Percentiles rank a stretch among this genome's conserved stretches.
phyloP scores from a whole-genome alignment of 2,113 vertebrate species.

The Pithys albifrons region DNA sequence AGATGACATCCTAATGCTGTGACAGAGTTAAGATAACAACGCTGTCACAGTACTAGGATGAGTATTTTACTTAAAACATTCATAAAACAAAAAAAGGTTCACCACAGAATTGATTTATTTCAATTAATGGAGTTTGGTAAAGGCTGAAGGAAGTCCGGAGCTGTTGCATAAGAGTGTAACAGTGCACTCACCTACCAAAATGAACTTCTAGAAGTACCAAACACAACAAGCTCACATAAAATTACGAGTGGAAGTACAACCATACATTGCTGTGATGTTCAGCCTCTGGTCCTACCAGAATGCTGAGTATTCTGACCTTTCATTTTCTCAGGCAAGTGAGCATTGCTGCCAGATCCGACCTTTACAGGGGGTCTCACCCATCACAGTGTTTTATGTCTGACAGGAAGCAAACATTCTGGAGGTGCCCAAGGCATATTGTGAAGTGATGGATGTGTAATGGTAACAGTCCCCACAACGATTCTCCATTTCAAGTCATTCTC shows the following conservation, averaged over 20 bases:
- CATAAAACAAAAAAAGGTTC: not conserved
- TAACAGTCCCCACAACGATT: not conserved
- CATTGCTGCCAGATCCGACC: conserved; percentile 76
- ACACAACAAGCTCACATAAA: conserved; percentile 23
- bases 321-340: conserved; percentile 79
- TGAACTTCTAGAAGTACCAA: conserved; percentile 55
- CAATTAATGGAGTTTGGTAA: not conserved
- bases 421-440: conserved; percentile 17
- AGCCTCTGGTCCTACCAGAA: conserved; percentile 9
- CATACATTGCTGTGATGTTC: not conserved
- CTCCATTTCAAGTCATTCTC: not conserved
- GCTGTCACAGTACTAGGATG: not conserved
- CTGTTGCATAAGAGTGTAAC: not conserved
- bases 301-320: conserved; percentile 83
- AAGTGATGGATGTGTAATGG: not conserved
- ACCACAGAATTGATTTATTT: not conserved
- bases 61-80: not conserved
- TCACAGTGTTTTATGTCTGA: conserved; percentile 48
- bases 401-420: conserved; percentile 30
- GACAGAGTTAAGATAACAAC: not conserved
- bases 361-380: conserved; percentile 79
- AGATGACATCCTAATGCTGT: not conserved
- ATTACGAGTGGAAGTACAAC: conserved; percentile 3
- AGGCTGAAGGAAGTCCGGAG: not conserved
- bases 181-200: not conserved